These are phyloP conservation scores for Diploscapter pachys DNA, from an alignment of 1,140 invertebrate genomes.

Conservation along the genomic window DNA sequence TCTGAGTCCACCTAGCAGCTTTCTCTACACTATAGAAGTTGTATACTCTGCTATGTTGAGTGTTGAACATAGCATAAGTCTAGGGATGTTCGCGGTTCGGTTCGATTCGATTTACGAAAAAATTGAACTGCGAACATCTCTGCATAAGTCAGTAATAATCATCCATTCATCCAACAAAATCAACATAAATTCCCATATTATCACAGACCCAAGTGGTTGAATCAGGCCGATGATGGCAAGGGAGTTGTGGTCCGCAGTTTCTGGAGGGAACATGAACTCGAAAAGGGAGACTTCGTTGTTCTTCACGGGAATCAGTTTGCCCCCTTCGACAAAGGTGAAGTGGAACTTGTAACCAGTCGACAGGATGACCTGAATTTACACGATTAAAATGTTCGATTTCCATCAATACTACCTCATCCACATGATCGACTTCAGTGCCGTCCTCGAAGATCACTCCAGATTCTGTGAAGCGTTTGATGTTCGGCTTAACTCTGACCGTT, in stretches of 20 bases:
- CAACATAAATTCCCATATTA: too few relatives aligned
- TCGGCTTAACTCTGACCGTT: constrained; percentile 58
- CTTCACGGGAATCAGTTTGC: constrained; percentile 38
- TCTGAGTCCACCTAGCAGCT: neutral
- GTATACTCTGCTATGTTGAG: too few relatives aligned
- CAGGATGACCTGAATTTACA: constrained; percentile 32
- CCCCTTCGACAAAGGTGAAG: constrained; percentile 44
- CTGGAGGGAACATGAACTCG: constrained; percentile 61
- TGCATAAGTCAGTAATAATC: too few relatives aligned
- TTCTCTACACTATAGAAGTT: neutral
- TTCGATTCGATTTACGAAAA: too few relatives aligned
- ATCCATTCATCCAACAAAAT: too few relatives aligned
- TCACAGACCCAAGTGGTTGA: constrained; percentile 48
- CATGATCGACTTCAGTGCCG: constrained; percentile 42
- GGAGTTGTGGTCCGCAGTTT: constrained; percentile 47
- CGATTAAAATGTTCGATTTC: neutral
- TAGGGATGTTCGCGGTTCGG: too few relatives aligned
- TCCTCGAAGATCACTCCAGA: constrained; percentile 60
- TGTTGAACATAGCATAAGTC: too few relatives aligned
- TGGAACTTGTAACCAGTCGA: constrained; percentile 59
- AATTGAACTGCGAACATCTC: too few relatives aligned
- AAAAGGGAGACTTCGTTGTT: constrained; percentile 60
- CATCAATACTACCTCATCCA: constrained; percentile 40
- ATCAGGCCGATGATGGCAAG: constrained; percentile 61
- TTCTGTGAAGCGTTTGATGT: constrained; percentile 58